Percentiles rank a stretch among this genome's conserved stretches.
Conservation (phyloP, 2,797 vertebrate genomes). For the Sitta carolinensis region DNA sequence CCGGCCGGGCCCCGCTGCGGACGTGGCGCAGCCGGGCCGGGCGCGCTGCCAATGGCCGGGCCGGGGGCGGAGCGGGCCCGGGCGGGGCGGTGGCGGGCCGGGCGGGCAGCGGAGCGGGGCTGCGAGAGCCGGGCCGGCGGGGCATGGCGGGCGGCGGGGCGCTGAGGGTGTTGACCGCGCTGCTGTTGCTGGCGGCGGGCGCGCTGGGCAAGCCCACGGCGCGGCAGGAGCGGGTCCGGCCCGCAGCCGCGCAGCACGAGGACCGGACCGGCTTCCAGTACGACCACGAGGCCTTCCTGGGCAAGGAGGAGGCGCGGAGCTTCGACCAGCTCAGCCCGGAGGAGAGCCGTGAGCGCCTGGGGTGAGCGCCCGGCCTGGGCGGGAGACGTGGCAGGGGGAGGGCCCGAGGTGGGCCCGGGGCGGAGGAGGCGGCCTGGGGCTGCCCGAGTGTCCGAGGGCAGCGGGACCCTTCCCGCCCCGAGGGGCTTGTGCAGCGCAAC, state of each 20-base stretch:
- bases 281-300: conserved; percentile 96
- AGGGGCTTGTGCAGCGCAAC: not conserved
- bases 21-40: conserved; percentile 61
- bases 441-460: not conserved
- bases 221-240: conserved; percentile 86
- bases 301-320: conserved; percentile 91
- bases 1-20: not conserved
- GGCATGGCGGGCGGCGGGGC: not conserved
- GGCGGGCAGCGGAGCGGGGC: not conserved
- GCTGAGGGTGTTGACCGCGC: not conserved
- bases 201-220: conserved; percentile 84
- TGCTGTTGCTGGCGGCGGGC: conserved; percentile 58
- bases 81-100: not conserved
- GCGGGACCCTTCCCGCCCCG: rapidly evolving
- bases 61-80: not conserved
- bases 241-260: conserved; percentile 81
- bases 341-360: conserved; percentile 89
- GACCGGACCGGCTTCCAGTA: conserved; percentile 89
- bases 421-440: not conserved
- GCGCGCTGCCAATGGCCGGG: not conserved
- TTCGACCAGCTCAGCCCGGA: conserved; percentile 94
- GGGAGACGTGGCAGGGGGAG: conserved; percentile 68
- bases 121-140: not conserved
- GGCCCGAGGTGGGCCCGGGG: not conserved
- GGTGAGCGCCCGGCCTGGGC: conserved; percentile 77